Percentiles rank a stretch among this genome's conserved stretches.
Evolutionary conservation across 2,113 vertebrate species (phyloP).

Genomic region (Saguinus midas): DNA sequence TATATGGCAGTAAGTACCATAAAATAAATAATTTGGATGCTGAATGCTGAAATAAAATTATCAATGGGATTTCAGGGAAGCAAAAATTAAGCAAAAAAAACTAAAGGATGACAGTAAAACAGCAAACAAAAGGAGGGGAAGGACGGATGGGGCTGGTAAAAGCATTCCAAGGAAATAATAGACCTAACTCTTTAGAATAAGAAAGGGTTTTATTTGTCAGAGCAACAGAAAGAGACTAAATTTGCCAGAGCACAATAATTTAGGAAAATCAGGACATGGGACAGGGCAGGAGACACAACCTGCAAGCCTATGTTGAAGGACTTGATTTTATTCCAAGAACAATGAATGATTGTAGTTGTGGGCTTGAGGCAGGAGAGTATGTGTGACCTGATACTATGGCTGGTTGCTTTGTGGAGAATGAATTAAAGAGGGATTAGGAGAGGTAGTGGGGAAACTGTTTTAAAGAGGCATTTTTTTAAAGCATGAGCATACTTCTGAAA

Average conservation of each 20-base stretch:
- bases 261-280: neutral
- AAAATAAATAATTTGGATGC: neutral
- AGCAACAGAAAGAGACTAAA: neutral
- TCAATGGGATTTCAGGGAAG: neutral
- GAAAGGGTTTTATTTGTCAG: neutral
- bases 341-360: neutral
- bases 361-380: fast-evolving
- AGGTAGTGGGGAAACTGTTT: neutral
- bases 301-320: neutral
- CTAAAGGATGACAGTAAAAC: neutral
- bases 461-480: neutral
- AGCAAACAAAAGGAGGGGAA: neutral
- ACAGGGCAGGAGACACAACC: neutral
- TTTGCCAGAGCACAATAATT: neutral
- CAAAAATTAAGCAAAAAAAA: neutral
- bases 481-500: neutral
- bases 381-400: neutral
- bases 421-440: neutral
- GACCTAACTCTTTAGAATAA: neutral
- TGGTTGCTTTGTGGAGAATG: neutral
- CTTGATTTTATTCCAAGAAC: neutral
- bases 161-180: neutral
- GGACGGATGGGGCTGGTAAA: neutral
- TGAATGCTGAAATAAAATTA: neutral
- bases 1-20: neutral